Conservation (phyloP, 2,113 vertebrate species). For the Sialia sialis region DNA sequence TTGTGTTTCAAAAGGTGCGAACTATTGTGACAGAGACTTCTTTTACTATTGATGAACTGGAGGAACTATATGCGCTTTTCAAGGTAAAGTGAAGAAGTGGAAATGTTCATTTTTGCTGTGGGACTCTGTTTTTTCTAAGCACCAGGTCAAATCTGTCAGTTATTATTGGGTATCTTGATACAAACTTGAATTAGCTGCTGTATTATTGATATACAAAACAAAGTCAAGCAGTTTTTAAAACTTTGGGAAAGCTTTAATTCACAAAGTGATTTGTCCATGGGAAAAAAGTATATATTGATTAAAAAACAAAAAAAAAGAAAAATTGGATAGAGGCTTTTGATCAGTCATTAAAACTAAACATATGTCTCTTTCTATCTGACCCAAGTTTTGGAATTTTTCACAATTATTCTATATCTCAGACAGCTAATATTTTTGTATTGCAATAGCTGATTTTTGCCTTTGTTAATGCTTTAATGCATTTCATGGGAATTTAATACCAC, state of each 20-base stretch:
- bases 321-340: not conserved
- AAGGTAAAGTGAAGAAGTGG: conserved; percentile 85
- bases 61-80: conserved; percentile 93
- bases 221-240: not conserved
- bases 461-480: not conserved
- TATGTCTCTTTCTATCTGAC: not conserved
- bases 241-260: not conserved
- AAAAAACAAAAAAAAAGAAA: not conserved
- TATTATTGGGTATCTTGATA: not conserved
- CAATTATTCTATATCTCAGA: not conserved
- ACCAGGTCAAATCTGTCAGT: not conserved
- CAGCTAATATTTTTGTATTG: not conserved
- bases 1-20: conserved; percentile 80
- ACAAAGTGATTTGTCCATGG: not conserved
- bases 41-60: conserved; percentile 91
- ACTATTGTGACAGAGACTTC: conserved; percentile 95
- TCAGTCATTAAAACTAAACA: not conserved
- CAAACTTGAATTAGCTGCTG: not conserved
- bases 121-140: not conserved
- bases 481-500: not conserved
- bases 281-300: not conserved
- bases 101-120: not conserved
- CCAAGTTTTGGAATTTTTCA: not conserved
- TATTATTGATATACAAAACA: not conserved
- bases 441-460: not conserved